Conservation (phyloP, 2,888 invertebrate genomes). For the Panopea generosa region DNA sequence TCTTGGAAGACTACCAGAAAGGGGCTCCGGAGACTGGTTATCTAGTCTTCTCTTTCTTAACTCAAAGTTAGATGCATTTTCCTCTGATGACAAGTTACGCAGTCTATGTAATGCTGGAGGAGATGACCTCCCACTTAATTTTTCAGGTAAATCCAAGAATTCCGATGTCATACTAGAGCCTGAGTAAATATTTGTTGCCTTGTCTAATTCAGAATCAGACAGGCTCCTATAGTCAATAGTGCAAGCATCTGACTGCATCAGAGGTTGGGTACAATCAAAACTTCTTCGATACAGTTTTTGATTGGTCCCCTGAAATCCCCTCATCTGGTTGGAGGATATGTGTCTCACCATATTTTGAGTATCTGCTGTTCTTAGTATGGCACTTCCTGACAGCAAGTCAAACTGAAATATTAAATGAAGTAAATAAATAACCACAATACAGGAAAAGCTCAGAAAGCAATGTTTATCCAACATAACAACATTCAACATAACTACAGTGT, state of each 20-base stretch:
- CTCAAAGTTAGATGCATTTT: too few species aligned
- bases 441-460: too few species aligned
- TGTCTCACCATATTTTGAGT: too few species aligned
- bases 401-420: too few species aligned
- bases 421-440: too few species aligned
- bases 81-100: background rate
- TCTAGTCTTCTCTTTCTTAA: too few species aligned
- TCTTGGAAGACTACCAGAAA: background rate
- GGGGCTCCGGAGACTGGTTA: too few species aligned
- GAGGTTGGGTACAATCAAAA: constrained; percentile 14
- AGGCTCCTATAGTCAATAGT: constrained; percentile 23
- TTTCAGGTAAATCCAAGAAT: constrained; percentile 47
- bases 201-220: constrained; percentile 44
- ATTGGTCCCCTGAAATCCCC: background rate
- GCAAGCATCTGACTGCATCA: constrained; percentile 12
- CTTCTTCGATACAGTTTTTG: constrained; percentile 13
- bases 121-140: constrained; percentile 32
- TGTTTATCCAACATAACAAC: too few species aligned
- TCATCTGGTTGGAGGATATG: too few species aligned
- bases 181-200: background rate
- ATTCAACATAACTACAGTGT: too few species aligned
- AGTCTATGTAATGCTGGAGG: constrained; percentile 28
- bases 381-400: too few species aligned
- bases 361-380: too few species aligned
- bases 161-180: constrained; percentile 40